phyloP scores from a whole-genome alignment of 2,113 vertebrate species.

The Hypocryptadius cinnamomeus region DNA sequence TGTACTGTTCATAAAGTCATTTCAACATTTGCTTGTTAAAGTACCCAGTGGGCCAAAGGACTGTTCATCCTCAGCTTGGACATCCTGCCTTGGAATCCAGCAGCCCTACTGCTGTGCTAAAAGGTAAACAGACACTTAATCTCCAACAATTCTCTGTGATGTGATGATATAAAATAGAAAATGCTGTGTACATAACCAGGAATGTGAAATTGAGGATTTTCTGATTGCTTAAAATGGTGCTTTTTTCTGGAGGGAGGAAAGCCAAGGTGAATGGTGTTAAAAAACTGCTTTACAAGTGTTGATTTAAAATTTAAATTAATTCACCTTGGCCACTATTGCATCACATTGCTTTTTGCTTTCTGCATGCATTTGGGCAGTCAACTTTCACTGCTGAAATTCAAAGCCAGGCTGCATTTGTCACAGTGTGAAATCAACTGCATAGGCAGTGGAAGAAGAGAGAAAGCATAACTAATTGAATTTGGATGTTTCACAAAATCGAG shows the following conservation, averaged over 20 bases:
- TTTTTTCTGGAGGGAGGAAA: not conserved
- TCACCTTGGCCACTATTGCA: not conserved
- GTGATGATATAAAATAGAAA: not conserved
- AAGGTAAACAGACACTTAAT: not conserved
- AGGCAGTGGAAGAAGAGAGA: not conserved
- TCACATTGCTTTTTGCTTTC: conserved; percentile 13
- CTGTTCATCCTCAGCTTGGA: not conserved
- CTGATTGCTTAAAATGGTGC: not conserved
- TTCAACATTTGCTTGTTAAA: not conserved
- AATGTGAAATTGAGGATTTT: not conserved
- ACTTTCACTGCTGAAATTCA: not conserved
- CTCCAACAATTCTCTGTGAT: not conserved
- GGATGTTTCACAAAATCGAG: not conserved
- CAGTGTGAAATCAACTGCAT: not conserved
- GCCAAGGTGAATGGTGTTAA: not conserved
- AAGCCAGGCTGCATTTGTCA: conserved; percentile 14
- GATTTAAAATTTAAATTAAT: not conserved
- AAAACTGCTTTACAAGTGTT: not conserved
- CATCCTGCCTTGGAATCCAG: not conserved
- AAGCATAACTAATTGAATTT: conserved; percentile 6
- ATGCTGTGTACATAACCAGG: not conserved
- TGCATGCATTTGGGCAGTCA: not conserved
- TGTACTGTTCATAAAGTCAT: not conserved
- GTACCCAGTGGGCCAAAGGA: not conserved
- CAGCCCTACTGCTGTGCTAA: not conserved